Conservation (phyloP, 1,140 invertebrate genomes). For the Polypedilum vanderplanki region DNA sequence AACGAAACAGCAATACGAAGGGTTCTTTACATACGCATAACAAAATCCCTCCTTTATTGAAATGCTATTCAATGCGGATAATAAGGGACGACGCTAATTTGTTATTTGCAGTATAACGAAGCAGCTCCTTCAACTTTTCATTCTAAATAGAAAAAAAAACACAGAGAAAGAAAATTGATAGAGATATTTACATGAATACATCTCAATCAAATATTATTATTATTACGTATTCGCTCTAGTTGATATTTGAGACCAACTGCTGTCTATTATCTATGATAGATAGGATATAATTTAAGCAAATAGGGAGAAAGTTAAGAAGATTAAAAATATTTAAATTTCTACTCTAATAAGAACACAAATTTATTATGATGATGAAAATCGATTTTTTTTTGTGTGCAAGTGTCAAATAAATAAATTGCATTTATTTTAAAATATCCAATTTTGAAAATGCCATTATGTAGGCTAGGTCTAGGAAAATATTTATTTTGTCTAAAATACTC, state of each 20-base stretch:
- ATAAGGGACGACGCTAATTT: conserved; percentile 17
- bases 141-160: not conserved
- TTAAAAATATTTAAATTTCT: not conserved
- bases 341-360: not conserved
- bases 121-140: not conserved
- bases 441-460: not conserved
- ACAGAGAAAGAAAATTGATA: not conserved
- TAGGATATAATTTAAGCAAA: not conserved
- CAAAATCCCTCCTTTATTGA: not conserved
- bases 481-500: not conserved
- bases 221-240: not conserved
- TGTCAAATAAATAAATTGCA: not conserved
- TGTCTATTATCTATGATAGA: not conserved
- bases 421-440: not conserved
- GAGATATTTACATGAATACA: conserved; percentile 4
- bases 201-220: conserved; percentile 5
- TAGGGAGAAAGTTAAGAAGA: not conserved
- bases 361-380: not conserved
- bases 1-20: too few relatives aligned
- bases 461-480: not conserved
- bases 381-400: not conserved
- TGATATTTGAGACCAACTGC: not conserved
- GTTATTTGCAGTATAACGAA: conserved; percentile 12
- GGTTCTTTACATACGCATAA: not conserved
- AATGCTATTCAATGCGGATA: not conserved